Evolutionary conservation across 2,888 invertebrate species (phyloP).

Genomic region (Amiota minor): DNA sequence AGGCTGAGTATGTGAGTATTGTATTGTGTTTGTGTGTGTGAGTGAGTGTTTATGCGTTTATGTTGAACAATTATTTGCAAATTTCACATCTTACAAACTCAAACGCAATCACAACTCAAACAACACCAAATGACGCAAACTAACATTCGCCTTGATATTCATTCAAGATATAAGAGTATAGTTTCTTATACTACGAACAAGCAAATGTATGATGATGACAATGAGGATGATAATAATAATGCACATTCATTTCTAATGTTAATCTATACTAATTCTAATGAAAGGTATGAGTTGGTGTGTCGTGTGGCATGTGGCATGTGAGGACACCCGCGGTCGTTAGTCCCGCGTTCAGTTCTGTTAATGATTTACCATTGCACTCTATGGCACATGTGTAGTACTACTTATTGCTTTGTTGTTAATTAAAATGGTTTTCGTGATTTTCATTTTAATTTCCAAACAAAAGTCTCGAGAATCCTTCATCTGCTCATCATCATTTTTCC

Average conservation of each 20-base stretch:
- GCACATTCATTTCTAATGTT: no score
- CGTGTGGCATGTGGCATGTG: slow-evolving; percentile 1
- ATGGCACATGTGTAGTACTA: background rate
- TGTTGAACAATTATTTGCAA: slow-evolving; percentile 38
- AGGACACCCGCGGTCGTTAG: slow-evolving; percentile 9
- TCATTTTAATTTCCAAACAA: slow-evolving; percentile 32
- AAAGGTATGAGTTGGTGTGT: background rate
- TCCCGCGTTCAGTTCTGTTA: background rate
- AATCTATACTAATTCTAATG: no score
- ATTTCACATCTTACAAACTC: slow-evolving; percentile 22
- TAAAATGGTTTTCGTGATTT: slow-evolving; percentile 37
- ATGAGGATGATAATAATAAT: no score
- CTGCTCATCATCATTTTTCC: no score
- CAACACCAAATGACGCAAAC: no score
- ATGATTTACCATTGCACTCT: slow-evolving; percentile 15
- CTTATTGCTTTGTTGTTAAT: slow-evolving; percentile 38
- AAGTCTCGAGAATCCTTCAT: no score
- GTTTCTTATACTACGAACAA: no score
- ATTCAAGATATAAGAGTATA: no score
- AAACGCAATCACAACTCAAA: background rate
- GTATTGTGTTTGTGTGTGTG: no score
- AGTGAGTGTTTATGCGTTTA: background rate
- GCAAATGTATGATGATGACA: no score
- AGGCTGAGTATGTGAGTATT: no score
- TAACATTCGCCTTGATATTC: no score